Evolutionary conservation across 2,797 vertebrate species (phyloP).

Genomic region (Myiotriccus ornatus): DNA sequence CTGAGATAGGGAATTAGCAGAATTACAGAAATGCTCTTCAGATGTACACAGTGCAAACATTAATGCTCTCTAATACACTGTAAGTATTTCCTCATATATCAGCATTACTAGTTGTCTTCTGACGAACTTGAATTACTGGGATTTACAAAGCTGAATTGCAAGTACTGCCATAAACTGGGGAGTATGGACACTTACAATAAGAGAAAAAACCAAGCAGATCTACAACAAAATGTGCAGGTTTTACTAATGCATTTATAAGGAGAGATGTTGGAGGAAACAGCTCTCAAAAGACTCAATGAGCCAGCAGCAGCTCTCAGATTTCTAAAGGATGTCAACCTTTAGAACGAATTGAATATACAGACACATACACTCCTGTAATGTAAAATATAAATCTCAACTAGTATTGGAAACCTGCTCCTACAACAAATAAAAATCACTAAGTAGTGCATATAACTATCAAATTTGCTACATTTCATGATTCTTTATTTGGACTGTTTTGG

Average conservation of each 20-base stretch:
- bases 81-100: background rate
- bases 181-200: background rate
- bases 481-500: background rate
- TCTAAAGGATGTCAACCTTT: background rate
- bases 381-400: background rate
- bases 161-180: fast-evolving
- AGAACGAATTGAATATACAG: background rate
- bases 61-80: background rate
- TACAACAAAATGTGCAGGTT: background rate
- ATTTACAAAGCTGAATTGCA: background rate
- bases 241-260: background rate
- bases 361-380: background rate
- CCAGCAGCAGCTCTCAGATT: background rate
- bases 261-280: background rate
- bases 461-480: background rate
- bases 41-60: background rate
- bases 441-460: background rate
- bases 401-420: background rate
- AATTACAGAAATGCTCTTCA: background rate
- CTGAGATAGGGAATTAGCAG: background rate
- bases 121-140: background rate
- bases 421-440: background rate
- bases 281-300: background rate
- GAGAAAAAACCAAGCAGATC: fast-evolving
- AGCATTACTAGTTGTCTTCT: fast-evolving